Evolutionary conservation across 1,140 invertebrate genomes (phyloP).

Genomic region (Pseudomyrmex flavicornis): DNA sequence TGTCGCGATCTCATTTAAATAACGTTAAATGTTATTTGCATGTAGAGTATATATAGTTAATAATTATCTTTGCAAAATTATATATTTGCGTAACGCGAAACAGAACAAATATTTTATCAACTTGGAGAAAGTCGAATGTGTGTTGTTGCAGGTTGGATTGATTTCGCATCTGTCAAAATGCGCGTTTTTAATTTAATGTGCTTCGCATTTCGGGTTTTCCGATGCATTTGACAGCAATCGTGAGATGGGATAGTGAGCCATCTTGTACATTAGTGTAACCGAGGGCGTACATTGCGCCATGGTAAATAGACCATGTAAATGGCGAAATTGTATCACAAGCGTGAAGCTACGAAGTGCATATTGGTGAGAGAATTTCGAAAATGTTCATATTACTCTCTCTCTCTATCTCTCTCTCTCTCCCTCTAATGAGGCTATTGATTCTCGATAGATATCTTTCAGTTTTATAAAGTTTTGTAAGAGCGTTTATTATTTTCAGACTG

Average conservation of each 20-base stretch:
- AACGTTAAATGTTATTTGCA: too few relatives aligned
- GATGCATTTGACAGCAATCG: conserved; percentile 42
- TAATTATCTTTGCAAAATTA: too few relatives aligned
- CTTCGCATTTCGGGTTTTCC: conserved; percentile 40
- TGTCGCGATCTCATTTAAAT: too few relatives aligned
- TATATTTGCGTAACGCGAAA: not conserved
- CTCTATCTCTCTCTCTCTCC: not conserved
- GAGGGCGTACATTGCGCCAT: conserved; percentile 28
- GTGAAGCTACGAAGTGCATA: conserved; percentile 29
- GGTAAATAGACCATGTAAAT: conserved; percentile 62
- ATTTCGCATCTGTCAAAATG: not conserved
- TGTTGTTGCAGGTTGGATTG: too few relatives aligned
- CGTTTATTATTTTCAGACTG: not conserved
- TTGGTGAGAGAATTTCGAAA: conserved; percentile 31
- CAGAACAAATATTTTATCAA: conserved; percentile 8
- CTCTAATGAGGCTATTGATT: conserved; percentile 6
- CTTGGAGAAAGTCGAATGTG: not conserved
- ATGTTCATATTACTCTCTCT: not conserved
- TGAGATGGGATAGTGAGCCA: conserved; percentile 40
- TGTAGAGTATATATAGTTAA: too few relatives aligned
- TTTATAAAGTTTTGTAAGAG: not conserved
- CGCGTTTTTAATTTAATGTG: conserved; percentile 48
- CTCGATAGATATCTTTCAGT: not conserved
- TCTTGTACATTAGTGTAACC: conserved; percentile 52
- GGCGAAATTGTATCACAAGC: conserved; percentile 45